A percentile compares a stretch with the other conserved stretches of the same genome.
Evolutionary conservation across 2,888 invertebrate genomes (phyloP).

Genomic region (Drosophila quinaria): DNA sequence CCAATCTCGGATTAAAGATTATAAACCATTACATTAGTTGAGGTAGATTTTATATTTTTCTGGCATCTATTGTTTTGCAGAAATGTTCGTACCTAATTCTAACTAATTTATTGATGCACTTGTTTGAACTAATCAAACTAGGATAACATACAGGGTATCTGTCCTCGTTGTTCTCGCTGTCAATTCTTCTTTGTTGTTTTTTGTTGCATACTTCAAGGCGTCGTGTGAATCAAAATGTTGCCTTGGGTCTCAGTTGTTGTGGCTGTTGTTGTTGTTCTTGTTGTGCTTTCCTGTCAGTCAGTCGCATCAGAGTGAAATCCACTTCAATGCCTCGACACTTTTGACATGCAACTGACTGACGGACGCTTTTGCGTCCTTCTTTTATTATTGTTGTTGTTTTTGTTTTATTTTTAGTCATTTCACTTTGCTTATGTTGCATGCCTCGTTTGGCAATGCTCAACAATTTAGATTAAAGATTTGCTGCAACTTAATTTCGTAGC

Average conservation of each 20-base stretch:
- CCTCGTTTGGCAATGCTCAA: slow-evolving; percentile 28
- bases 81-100: no score
- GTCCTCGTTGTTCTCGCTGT: slow-evolving; percentile 9
- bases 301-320: slow-evolving; percentile 57
- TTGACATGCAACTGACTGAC: slow-evolving; percentile 67
- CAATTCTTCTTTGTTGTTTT: slow-evolving; percentile 16
- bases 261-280: slow-evolving; percentile 20
- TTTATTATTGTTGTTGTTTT: slow-evolving; percentile 3
- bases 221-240: slow-evolving; percentile 23
- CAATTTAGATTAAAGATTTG: slow-evolving; percentile 47
- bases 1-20: no score
- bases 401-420: slow-evolving; percentile 57
- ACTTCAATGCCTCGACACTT: slow-evolving; percentile 56
- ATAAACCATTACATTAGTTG: no score
- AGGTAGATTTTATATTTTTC: no score
- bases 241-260: slow-evolving; percentile 32
- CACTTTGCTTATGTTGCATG: slow-evolving; percentile 37
- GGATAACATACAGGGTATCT: slow-evolving; percentile 10
- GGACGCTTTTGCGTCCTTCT: slow-evolving; percentile 27
- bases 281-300: slow-evolving; percentile 41
- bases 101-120: no score
- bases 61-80: no score
- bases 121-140: background rate
- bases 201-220: slow-evolving; percentile 52
- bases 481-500: slow-evolving; percentile 58